A percentile compares a stretch with the other conserved stretches of the same genome.
phyloP scores from a whole-genome alignment of 2,888 invertebrate species.

The Amphipyra berbera region DNA sequence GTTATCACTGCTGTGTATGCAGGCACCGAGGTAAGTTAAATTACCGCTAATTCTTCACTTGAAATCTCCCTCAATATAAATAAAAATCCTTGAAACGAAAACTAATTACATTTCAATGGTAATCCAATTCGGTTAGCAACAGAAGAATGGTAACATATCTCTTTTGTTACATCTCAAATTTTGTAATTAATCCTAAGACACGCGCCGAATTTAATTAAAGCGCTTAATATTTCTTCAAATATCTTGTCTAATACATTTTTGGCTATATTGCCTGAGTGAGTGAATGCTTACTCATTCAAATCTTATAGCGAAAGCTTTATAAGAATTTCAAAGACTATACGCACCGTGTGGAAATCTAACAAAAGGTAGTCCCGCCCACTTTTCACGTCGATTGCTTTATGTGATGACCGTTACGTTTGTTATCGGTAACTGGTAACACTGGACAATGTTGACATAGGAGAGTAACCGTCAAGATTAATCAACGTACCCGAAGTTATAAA shows the following conservation, averaged over 20 bases:
- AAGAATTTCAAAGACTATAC: not conserved
- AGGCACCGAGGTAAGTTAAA: too few relatives aligned
- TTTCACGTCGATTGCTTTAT: not conserved
- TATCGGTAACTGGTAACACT: too few relatives aligned
- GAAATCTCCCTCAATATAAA: too few relatives aligned
- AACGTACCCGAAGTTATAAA: too few relatives aligned
- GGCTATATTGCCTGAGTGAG: not conserved
- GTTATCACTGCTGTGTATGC: too few relatives aligned
- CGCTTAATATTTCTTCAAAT: constrained; percentile 19
- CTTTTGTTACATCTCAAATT: constrained; percentile 22
- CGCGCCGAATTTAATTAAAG: constrained; percentile 42
- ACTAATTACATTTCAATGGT: constrained; percentile 16
- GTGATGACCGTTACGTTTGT: too few relatives aligned
- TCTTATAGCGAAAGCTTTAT: not conserved
- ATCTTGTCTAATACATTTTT: constrained; percentile 16
- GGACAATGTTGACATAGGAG: too few relatives aligned
- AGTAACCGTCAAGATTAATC: too few relatives aligned
- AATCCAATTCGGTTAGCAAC: not conserved
- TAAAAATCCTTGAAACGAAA: not conserved
- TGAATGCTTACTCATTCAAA: not conserved
- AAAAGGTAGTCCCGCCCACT: not conserved
- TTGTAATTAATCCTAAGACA: constrained; percentile 44
- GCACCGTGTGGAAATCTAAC: not conserved
- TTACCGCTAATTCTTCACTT: too few relatives aligned
- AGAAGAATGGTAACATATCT: not conserved